A percentile compares a stretch with the other conserved stretches of the same genome.
Evolutionary conservation across 1,140 invertebrate genomes (phyloP).

Genomic region (Chironomus striatipennis): DNA sequence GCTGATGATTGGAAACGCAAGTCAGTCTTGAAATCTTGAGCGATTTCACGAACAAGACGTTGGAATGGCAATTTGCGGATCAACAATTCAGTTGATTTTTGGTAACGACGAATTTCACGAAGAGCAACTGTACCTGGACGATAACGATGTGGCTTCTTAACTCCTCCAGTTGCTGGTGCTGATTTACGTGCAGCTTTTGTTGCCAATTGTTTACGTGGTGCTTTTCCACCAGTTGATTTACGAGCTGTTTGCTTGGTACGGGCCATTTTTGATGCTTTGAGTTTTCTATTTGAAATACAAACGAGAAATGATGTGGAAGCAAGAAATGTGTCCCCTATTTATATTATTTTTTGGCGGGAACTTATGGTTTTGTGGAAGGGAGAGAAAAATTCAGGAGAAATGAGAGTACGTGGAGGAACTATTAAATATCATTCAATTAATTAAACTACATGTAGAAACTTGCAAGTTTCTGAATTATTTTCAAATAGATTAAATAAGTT

Average conservation of each 20-base stretch:
- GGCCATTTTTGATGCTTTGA: slow-evolving; percentile 34
- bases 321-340: slow-evolving; percentile 23
- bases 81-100: slow-evolving; percentile 72
- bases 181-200: slow-evolving; percentile 72
- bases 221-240: slow-evolving; percentile 74
- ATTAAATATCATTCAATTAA: neutral
- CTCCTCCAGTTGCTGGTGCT: slow-evolving; percentile 74
- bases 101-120: slow-evolving; percentile 72
- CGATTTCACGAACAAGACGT: slow-evolving; percentile 75
- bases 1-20: slow-evolving; percentile 72
- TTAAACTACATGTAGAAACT: too few relatives aligned
- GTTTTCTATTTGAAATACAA: slow-evolving; percentile 24
- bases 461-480: neutral
- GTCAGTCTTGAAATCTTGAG: slow-evolving; percentile 75
- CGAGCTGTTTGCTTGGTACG: slow-evolving; percentile 79
- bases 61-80: slow-evolving; percentile 84
- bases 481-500: too few relatives aligned
- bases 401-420: neutral
- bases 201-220: slow-evolving; percentile 69
- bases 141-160: slow-evolving; percentile 72
- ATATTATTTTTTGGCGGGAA: slow-evolving; percentile 3
- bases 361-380: neutral
- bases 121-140: slow-evolving; percentile 66
- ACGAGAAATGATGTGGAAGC: slow-evolving; percentile 23
- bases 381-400: neutral